A percentile compares a stretch with the other conserved stretches of the same genome.
phyloP scores from a whole-genome alignment of 1,140 invertebrate genomes.

The Papilio glaucus region DNA sequence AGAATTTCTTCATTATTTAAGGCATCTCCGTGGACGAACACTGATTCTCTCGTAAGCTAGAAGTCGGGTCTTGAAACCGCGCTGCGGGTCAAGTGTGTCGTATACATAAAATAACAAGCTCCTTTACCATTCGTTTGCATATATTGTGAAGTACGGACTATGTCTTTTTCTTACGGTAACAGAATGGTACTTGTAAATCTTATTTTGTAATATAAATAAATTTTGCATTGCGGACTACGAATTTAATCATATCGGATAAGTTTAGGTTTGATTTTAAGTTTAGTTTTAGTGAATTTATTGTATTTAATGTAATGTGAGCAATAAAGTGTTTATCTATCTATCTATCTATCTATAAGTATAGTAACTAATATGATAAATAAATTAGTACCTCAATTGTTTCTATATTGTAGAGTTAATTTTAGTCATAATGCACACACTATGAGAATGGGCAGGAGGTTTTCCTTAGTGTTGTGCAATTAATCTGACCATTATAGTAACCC shows the following conservation, averaged over 20 bases:
- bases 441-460: too few relatives aligned
- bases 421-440: too few relatives aligned
- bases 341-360: too few relatives aligned
- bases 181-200: constrained; percentile 7
- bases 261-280: too few relatives aligned
- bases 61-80: constrained; percentile 24
- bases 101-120: constrained; percentile 34
- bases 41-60: constrained; percentile 5
- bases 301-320: too few relatives aligned
- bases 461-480: background rate
- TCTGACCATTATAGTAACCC: too few relatives aligned
- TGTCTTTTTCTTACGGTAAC: constrained; percentile 24
- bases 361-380: too few relatives aligned
- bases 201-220: constrained; percentile 3
- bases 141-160: constrained; percentile 18
- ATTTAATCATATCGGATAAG: background rate
- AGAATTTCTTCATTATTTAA: constrained; percentile 8
- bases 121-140: constrained; percentile 31
- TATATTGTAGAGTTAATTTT: too few relatives aligned
- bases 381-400: too few relatives aligned
- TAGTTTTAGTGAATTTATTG: too few relatives aligned
- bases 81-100: constrained; percentile 29
- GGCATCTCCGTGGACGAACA: background rate
- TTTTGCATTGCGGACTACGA: background rate
- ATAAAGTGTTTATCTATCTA: too few relatives aligned